phyloP scores from a whole-genome alignment of 2,113 vertebrate species.

The Mus musculus region GRCm39 chr2:171720501-171721000 shows the following conservation, averaged over 20 bases:
- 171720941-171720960: too few relatives aligned
- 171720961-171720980: too few relatives aligned
- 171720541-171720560: conserved; percentile 37
- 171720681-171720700: neutral
- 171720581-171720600: conserved; percentile 71
- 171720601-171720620: conserved; percentile 67
- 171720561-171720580: conserved; percentile 72
- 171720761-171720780: neutral
- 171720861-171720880: neutral
- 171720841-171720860: neutral
- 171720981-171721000: too few relatives aligned
- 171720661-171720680: conserved; percentile 35
- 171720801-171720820: neutral
- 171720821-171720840: neutral
- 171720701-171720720: conserved; percentile 37
- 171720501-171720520: conserved; percentile 63
- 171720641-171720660: conserved; percentile 67
- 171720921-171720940: too few relatives aligned
- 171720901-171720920: too few relatives aligned
- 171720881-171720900: neutral
- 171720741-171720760: conserved; percentile 47
- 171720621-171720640: conserved; percentile 78
- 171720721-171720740: conserved; percentile 26
- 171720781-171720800: neutral
- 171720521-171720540: conserved; percentile 31